phyloP scores from a whole-genome alignment of 2,797 vertebrate species.

The Scleropages formosus region DNA sequence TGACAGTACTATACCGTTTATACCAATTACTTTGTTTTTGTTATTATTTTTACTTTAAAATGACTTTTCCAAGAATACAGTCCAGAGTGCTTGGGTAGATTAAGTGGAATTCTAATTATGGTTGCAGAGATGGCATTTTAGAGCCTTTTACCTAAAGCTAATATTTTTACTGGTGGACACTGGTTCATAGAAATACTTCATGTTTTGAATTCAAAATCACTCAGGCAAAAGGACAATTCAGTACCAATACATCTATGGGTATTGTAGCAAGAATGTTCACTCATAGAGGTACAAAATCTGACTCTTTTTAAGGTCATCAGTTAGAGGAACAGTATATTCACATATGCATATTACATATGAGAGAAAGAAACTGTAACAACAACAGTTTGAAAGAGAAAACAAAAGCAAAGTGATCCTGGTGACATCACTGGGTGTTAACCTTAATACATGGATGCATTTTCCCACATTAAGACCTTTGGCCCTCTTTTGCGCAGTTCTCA shows the following conservation, averaged over 20 bases:
- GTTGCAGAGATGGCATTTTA: background rate
- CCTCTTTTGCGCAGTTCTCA: constrained; percentile 37
- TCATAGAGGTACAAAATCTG: background rate
- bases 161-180: too few species aligned
- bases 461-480: constrained; percentile 37
- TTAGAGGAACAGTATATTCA: constrained; percentile 10
- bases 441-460: constrained; percentile 42
- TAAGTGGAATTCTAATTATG: background rate
- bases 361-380: background rate
- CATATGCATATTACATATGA: background rate
- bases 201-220: too few species aligned
- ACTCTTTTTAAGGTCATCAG: background rate
- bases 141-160: background rate
- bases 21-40: constrained; percentile 10
- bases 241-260: background rate
- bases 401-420: background rate
- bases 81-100: background rate
- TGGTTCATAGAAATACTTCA: too few species aligned
- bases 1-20: background rate
- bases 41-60: constrained; percentile 12
- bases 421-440: constrained; percentile 32
- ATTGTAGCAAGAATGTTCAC: background rate
- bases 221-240: too few species aligned
- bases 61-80: background rate
- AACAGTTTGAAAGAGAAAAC: background rate